These are phyloP conservation scores for Spialia ferax DNA, from an alignment of 2,888 invertebrate genomes.

Conservation along the genomic window DNA sequence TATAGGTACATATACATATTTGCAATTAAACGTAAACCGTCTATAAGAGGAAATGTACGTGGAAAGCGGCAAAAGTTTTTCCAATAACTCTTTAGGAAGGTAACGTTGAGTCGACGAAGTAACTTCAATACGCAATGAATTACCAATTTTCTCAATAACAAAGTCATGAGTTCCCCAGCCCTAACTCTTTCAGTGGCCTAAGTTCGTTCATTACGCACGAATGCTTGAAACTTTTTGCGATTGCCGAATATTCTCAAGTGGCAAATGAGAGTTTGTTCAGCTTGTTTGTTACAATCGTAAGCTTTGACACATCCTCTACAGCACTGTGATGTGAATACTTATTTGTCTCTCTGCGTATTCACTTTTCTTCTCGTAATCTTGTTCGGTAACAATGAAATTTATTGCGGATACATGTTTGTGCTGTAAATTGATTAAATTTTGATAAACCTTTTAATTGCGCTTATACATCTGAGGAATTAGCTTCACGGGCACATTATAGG, in stretches of 20 bases:
- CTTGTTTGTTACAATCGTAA: constrained; percentile 23
- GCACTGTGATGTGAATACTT: constrained; percentile 3
- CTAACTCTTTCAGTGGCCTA: constrained; percentile 69
- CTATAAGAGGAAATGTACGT: background rate
- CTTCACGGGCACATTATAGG: too few species aligned
- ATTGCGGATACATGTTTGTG: background rate
- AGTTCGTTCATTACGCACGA: constrained; percentile 72
- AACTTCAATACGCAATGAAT: constrained; percentile 71
- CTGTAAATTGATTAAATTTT: background rate
- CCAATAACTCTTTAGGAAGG: constrained; percentile 54
- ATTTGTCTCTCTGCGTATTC: background rate
- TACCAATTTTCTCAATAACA: constrained; percentile 72
- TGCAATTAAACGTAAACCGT: too few species aligned
- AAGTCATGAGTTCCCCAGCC: constrained; percentile 63
- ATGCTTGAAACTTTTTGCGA: constrained; percentile 59
- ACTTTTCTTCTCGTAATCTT: background rate
- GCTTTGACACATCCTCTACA: constrained; percentile 9
- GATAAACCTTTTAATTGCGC: too few species aligned
- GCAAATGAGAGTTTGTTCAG: constrained; percentile 37
- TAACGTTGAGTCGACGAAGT: constrained; percentile 45
- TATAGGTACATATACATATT: too few species aligned
- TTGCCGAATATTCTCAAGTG: constrained; percentile 36
- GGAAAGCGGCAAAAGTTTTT: constrained; percentile 50
- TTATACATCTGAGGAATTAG: too few species aligned
- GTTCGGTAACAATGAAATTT: background rate